Conservation (phyloP, 2,113 vertebrate species). For the Engystomops pustulosus region DNA sequence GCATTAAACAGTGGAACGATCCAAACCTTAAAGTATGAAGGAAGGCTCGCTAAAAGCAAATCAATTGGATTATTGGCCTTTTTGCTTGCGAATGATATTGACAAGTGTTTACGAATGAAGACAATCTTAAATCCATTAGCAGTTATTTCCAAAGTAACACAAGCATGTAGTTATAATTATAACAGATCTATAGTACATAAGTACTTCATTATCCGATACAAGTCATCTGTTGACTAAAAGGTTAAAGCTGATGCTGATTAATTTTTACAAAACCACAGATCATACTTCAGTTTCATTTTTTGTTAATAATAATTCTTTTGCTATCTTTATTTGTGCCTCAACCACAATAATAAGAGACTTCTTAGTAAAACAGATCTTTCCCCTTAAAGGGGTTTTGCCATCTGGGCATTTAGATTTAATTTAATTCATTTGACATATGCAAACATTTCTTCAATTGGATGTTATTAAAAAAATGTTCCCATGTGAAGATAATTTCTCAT, state of each 20-base stretch:
- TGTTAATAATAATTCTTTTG: not conserved
- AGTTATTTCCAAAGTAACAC: conserved; percentile 7
- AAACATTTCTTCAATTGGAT: too few relatives aligned
- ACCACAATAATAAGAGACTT: not conserved
- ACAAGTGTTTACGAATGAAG: conserved; percentile 6
- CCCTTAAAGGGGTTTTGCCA: too few relatives aligned
- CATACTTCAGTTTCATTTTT: not conserved
- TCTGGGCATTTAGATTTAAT: too few relatives aligned
- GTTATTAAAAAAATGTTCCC: too few relatives aligned
- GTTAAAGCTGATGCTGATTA: not conserved
- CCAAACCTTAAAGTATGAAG: not conserved
- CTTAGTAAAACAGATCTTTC: too few relatives aligned
- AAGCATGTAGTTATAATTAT: not conserved
- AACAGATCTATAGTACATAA: conserved; percentile 4
- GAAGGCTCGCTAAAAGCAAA: not conserved
- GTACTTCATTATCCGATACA: conserved; percentile 8
- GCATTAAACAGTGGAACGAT: not conserved
- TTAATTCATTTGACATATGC: too few relatives aligned
- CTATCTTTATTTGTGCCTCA: not conserved
- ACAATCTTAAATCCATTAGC: conserved; percentile 24
- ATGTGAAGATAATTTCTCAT: too few relatives aligned
- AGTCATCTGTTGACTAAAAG: not conserved
- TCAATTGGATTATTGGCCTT: conserved; percentile 18
- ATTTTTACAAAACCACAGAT: not conserved
- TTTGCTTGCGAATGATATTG: conserved; percentile 20